A percentile compares a stretch with the other conserved stretches of the same genome.
phyloP scores from a whole-genome alignment of 64 coral and sea anemone genomes.

The Stichodactyla helianthus region DNA sequence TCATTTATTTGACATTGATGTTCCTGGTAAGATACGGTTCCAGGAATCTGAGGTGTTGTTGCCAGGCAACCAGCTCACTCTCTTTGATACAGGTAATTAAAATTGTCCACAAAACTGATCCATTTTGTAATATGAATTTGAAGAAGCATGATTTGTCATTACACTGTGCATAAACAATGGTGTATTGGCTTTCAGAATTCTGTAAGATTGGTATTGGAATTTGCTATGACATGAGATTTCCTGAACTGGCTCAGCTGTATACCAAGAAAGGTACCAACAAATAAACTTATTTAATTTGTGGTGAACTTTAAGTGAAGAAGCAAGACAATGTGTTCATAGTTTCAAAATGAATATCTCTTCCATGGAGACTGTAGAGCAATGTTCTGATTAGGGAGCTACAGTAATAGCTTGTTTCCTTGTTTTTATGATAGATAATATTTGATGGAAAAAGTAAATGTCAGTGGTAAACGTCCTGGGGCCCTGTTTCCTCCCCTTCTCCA shows the following conservation, averaged over 20 bases:
- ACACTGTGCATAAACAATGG: background rate
- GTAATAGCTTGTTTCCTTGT: too few relatives aligned
- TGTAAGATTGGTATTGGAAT: constrained; percentile 98
- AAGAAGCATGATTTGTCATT: too few relatives aligned
- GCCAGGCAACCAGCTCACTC: constrained; percentile 70
- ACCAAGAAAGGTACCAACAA: constrained; percentile 61
- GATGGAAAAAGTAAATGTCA: too few relatives aligned
- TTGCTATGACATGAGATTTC: constrained; percentile 92
- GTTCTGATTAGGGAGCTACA: too few relatives aligned
- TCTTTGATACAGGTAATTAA: constrained; percentile 78
- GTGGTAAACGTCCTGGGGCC: too few relatives aligned
- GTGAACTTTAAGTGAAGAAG: background rate
- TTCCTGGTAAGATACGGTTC: constrained; percentile 94
- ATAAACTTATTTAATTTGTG: background rate
- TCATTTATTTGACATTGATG: constrained; percentile 97
- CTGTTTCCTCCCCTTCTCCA: too few relatives aligned
- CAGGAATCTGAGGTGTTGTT: constrained; percentile 86
- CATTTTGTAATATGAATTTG: too few relatives aligned
- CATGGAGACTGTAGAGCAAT: too few relatives aligned
- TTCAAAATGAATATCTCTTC: too few relatives aligned
- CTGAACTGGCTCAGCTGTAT: constrained; percentile 87
- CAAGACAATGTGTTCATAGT: too few relatives aligned
- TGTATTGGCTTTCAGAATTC: constrained; percentile 46
- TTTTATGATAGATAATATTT: too few relatives aligned
- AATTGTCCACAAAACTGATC: background rate